Percentiles rank a stretch among this genome's conserved stretches.
Conservation (phyloP, 1,140 invertebrate genomes). For the Pemphigus obesinymphae region DNA sequence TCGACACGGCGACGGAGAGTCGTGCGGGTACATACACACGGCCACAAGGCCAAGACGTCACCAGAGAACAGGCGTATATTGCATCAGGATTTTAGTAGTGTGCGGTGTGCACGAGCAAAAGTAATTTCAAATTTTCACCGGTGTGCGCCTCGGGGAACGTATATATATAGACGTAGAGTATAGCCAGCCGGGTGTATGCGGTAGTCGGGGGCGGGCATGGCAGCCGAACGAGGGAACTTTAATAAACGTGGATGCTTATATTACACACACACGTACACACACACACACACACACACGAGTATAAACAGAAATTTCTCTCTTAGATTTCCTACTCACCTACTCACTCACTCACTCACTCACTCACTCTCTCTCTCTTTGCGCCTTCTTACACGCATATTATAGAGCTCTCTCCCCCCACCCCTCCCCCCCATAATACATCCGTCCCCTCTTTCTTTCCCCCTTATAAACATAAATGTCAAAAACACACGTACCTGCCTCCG, state of each 20-base stretch:
- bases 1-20: neutral
- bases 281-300: neutral
- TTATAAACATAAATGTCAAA: slow-evolving; percentile 17
- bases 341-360: neutral
- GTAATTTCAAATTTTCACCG: slow-evolving; percentile 30
- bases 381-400: no score
- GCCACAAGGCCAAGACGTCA: neutral
- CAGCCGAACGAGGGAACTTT: slow-evolving; percentile 3
- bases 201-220: neutral
- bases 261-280: neutral
- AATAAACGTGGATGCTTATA: slow-evolving; percentile 30
- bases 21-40: neutral
- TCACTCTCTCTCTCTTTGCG: neutral
- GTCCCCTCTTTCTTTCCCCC: neutral
- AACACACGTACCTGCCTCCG: slow-evolving; percentile 27
- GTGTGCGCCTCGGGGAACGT: neutral
- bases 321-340: neutral
- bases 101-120: neutral
- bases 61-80: neutral
- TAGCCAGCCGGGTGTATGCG: neutral
- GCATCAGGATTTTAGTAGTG: neutral
- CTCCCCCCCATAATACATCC: neutral
- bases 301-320: slow-evolving; percentile 11
- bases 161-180: neutral
- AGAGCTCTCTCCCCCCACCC: neutral